Base-by-base conservation (phyloP, 1,140 invertebrate genomes). In the Achatina immaculata region DNA sequence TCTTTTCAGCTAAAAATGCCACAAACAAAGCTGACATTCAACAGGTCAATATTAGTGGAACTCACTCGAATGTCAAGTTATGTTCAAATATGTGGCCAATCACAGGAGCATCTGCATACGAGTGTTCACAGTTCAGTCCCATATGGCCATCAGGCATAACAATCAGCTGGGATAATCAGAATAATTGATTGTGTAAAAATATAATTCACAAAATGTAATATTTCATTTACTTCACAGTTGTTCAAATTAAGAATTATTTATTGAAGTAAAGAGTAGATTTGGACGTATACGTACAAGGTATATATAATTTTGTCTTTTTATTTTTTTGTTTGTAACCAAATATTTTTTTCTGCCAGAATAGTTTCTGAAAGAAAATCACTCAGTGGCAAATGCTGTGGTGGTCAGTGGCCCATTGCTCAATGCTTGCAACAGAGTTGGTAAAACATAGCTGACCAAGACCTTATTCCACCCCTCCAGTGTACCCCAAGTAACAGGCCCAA, bases 121-220 rank as follows among this genome's bases (percentile, higher is more conserved):
- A 90, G 82, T 93, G 93, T 86, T 94, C 93, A 84, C 92, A 91
- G 86, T 94, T 94, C n/a, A 93, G 75, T 69, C 93, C 93, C 81
- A 92, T 88, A 76, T 90, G 84, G 38, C 91, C 93, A 85, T 93
- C 90, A 51, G 87, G 86, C 83, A 93, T 93, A 42, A 91, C 85
- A 19, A 92, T 79, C 19, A 93, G 28, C 81, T 91, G 92, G 55
- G 92, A 81, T 66, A 75, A 19, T 38, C 71, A 73, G 68, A 40
- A 55, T 55, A n/a, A 55, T n/a, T 16, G n/a, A 55, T 16, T 55
- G 51, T 14, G 51, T 14, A n/a, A 31, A 68, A 68, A n/a, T n/a
- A n/a, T n/a, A n/a, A n/a, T 68, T 31, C 65, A 68, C 16, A 68
- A 19, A 19, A 68, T 68, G n/a, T 68, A 11, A 68, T 68, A 14